phyloP scores from a whole-genome alignment of 2,113 vertebrate genomes.

The Melanotaenia duboulayi region DNA sequence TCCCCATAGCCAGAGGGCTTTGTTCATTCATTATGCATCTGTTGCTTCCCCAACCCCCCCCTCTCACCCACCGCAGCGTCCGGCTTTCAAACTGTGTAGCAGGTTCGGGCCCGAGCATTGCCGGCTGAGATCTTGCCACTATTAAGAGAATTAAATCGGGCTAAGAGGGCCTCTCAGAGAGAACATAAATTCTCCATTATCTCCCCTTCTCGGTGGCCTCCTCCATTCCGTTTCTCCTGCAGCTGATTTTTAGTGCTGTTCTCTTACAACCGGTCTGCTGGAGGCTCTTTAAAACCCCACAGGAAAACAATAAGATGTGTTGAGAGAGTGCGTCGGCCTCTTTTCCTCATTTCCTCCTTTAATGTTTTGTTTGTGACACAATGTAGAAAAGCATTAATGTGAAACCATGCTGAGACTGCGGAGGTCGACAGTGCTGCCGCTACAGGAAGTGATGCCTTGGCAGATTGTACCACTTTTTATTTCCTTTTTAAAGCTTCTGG shows the following conservation, averaged over 20 bases:
- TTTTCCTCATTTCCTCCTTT: slow-evolving; percentile 19
- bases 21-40: slow-evolving; percentile 76
- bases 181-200: slow-evolving; percentile 81
- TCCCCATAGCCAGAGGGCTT: slow-evolving; percentile 61
- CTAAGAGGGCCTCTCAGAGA: slow-evolving; percentile 70
- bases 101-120: slow-evolving; percentile 66
- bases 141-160: slow-evolving; percentile 78
- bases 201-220: slow-evolving; percentile 65
- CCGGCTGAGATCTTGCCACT: slow-evolving; percentile 62
- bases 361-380: slow-evolving; percentile 60
- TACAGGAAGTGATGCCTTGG: slow-evolving; percentile 37
- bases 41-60: slow-evolving; percentile 36
- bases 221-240: slow-evolving; percentile 58
- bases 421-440: slow-evolving; percentile 42
- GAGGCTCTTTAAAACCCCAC: slow-evolving; percentile 49
- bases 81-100: slow-evolving; percentile 57
- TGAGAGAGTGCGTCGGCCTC: slow-evolving; percentile 27
- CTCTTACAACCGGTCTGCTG: slow-evolving; percentile 40
- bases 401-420: slow-evolving; percentile 41
- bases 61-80: slow-evolving; percentile 1
- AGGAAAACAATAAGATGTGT: slow-evolving; percentile 47
- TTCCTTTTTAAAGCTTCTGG: slow-evolving; percentile 24
- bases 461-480: slow-evolving; percentile 13
- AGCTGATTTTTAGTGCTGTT: slow-evolving; percentile 48
- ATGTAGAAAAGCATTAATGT: slow-evolving; percentile 47